Conservation (phyloP, 2,113 vertebrate genomes). For the Neotoma lepida region DNA sequence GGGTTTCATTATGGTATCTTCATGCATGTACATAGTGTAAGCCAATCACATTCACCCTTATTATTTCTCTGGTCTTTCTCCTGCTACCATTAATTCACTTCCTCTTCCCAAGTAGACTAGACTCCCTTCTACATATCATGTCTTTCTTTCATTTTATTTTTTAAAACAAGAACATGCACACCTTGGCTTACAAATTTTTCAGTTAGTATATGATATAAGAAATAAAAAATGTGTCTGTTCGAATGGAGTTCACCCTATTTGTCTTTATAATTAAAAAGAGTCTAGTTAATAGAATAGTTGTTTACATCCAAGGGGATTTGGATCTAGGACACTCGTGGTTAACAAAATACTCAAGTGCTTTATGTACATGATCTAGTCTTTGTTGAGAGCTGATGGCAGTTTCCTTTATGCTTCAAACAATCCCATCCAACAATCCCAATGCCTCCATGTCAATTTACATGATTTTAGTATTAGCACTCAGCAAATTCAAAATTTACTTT, state of each 20-base stretch:
- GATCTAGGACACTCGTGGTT: neutral
- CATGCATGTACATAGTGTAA: neutral
- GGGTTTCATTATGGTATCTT: neutral
- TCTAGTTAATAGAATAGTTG: neutral
- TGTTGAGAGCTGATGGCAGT: neutral
- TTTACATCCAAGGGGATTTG: neutral
- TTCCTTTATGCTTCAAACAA: neutral
- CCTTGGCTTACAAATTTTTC: slow-evolving; percentile 4
- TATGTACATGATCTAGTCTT: neutral
- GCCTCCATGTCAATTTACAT: neutral
- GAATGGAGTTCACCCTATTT: slow-evolving; percentile 1
- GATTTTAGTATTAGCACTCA: neutral
- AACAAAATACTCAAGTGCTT: neutral
- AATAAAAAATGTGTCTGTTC: neutral
- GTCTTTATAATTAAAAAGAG: slow-evolving; percentile 14
- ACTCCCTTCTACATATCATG: too few species aligned
- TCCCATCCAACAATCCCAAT: neutral
- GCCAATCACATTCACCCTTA: neutral
- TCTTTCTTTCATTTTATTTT: neutral
- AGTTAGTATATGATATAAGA: neutral
- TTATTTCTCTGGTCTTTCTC: neutral
- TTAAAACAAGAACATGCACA: neutral
- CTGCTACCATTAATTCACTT: neutral
- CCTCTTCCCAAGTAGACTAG: neutral
- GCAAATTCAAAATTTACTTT: neutral